Base-by-base conservation (phyloP, 2,113 vertebrate species). In the Grus americana region DNA sequence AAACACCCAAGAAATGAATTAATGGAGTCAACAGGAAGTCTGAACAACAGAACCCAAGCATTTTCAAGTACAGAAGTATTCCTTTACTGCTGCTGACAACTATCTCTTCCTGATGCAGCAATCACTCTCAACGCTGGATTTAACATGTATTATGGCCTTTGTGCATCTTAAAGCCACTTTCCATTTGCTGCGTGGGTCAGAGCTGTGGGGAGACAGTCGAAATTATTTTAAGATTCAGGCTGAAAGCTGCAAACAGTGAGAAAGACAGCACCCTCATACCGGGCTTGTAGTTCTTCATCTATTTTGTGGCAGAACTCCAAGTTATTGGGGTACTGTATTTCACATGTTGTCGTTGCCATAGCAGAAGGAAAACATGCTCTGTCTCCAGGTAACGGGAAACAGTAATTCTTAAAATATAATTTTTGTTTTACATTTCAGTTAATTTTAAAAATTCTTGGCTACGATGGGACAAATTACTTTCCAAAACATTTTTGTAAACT, bases 321-420 rank as follows among this genome's bases (percentile, higher is more conserved):
- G 95, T 94, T 94, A 97, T 93, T 76, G 88, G 91, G 91, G 76
- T 93, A 90, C 90, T 72, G 75, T 75, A 90, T 62, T 95, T 97
- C 63, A 79, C 70, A 87, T 95, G 42, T 87, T 90, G 84, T 81
- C 7, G 97, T 97, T 97, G 92, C 95, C 97, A 98, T n/a, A 98
- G 97, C 97, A 97, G 92, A 96, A 94, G 63, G 71, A 95, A 97
- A 98, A 98, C 96, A 98, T 30, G 79, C 67, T 91, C 83, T 63
- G 96, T 97, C 86, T 96, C 97, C 96, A 97, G 95, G 97, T 98
- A 97, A 98, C 96, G 4, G 26, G 94, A 85, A 95, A 94, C 87
- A 97, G 54, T 73, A 86, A 97, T 93, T 96, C 92, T 86, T 97
- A 90, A 97, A 94, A 96, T 95, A 97, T 42, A 89, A 54, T 74